A percentile compares a stretch with the other conserved stretches of the same genome.
Evolutionary conservation across 2,888 invertebrate species (phyloP).

Genomic region (Allacma fusca): DNA sequence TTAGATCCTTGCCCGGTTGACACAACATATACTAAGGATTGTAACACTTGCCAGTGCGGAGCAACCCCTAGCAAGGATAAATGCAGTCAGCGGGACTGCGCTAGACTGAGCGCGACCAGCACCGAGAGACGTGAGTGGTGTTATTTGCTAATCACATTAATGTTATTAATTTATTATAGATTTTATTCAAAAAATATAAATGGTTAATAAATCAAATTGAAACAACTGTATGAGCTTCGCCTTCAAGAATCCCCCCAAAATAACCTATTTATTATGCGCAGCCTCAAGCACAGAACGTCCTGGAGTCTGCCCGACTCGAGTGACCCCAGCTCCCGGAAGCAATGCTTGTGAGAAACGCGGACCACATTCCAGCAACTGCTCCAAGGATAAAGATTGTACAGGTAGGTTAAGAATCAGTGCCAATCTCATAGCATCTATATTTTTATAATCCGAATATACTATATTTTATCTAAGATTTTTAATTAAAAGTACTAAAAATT

Average conservation of each 20-base stretch:
- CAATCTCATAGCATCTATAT: no score
- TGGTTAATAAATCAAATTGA: no score
- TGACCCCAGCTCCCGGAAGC: constrained; percentile 57
- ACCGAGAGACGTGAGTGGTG: constrained; percentile 39
- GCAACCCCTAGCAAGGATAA: constrained; percentile 51
- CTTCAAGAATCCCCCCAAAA: no score
- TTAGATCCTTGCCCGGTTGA: constrained; percentile 56
- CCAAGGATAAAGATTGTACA: constrained; percentile 54
- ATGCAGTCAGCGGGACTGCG: constrained; percentile 56
- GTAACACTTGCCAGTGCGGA: constrained; percentile 59
- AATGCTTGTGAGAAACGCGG: constrained; percentile 50
- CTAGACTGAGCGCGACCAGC: constrained; percentile 43
- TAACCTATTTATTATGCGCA: constrained; percentile 28
- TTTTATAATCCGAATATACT: no score
- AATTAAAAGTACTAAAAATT: no score
- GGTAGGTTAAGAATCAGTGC: no score
- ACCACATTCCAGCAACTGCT: constrained; percentile 43
- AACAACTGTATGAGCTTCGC: no score
- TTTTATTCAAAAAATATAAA: no score
- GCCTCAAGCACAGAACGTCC: constrained; percentile 53
- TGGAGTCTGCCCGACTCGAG: constrained; percentile 57
- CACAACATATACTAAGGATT: constrained; percentile 56
- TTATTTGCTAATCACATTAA: no score
- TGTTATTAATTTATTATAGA: no score
- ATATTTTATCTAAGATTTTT: no score